Evolutionary conservation across 2,888 invertebrate genomes (phyloP).

Genomic region (Cerceris rybyensis): DNA sequence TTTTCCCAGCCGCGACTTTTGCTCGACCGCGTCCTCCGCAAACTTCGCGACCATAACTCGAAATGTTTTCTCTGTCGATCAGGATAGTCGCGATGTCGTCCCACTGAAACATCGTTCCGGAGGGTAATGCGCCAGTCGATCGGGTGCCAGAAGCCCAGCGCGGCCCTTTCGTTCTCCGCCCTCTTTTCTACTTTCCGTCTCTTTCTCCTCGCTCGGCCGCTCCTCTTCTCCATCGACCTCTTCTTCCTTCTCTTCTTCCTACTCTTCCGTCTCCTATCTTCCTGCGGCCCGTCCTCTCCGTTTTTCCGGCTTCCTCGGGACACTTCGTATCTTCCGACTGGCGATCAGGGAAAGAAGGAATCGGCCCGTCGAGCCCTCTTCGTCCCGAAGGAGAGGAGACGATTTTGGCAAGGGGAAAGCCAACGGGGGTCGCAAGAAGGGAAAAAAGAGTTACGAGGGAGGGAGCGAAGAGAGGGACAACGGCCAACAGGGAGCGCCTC

Average conservation of each 20-base stretch:
- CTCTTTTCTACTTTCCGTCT: not conserved
- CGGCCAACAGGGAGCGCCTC: constrained; percentile 52
- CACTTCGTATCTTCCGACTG: not conserved
- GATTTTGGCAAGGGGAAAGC: not conserved
- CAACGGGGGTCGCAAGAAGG: not conserved
- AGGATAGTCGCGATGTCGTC: constrained; percentile 34
- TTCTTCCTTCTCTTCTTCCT: too few relatives aligned
- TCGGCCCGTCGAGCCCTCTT: too few relatives aligned
- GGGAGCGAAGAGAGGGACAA: not conserved
- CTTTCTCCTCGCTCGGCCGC: too few relatives aligned
- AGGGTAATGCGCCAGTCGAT: constrained; percentile 58
- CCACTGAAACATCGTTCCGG: constrained; percentile 12
- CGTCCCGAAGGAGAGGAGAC: constrained; percentile 1
- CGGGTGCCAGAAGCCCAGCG: constrained; percentile 46
- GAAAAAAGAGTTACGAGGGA: too few relatives aligned
- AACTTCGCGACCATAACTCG: not conserved
- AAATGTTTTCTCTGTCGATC: not conserved
- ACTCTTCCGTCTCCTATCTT: not conserved
- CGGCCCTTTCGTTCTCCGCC: constrained; percentile 37
- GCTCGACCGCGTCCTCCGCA: too few relatives aligned
- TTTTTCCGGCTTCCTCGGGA: not conserved
- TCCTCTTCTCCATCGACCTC: too few relatives aligned
- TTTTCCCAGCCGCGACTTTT: too few relatives aligned
- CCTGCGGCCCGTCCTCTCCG: not conserved
- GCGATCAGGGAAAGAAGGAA: too few relatives aligned